Evolutionary conservation across 2,113 vertebrate species (phyloP).

Genomic region (Embiotoca jacksoni): DNA sequence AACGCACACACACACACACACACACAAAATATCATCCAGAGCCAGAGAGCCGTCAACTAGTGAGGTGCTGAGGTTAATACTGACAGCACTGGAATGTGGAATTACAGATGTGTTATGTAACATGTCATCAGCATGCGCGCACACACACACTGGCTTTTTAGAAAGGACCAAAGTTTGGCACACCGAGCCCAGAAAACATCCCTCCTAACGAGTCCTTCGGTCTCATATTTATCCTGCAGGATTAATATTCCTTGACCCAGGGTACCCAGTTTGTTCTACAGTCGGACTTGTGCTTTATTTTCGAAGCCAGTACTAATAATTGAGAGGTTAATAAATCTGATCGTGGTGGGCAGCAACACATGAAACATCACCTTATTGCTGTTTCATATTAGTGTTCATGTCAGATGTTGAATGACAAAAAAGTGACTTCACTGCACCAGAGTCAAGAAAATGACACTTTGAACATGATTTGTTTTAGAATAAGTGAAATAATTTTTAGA

Average conservation of each 20-base stretch:
- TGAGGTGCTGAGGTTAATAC: constrained; percentile 26
- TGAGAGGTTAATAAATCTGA: neutral
- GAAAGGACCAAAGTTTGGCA: neutral
- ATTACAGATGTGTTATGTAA: constrained; percentile 40
- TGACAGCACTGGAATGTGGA: constrained; percentile 49
- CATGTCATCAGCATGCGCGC: too few relatives aligned
- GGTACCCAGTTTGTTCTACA: neutral
- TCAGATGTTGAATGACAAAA: too few relatives aligned
- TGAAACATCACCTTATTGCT: too few relatives aligned
- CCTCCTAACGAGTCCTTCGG: too few relatives aligned
- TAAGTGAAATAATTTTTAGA: too few relatives aligned
- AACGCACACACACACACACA: neutral
- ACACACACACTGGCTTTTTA: too few relatives aligned
- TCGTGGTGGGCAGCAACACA: too few relatives aligned
- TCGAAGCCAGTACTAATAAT: neutral
- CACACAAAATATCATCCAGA: neutral
- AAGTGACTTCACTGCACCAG: too few relatives aligned
- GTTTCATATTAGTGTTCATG: too few relatives aligned
- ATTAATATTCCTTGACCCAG: neutral
- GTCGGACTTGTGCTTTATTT: neutral
- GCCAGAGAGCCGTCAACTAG: constrained; percentile 37
- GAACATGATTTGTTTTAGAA: too few relatives aligned
- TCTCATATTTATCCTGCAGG: too few relatives aligned
- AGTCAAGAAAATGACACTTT: too few relatives aligned
- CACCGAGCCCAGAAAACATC: neutral